Conservation (phyloP, 2,888 invertebrate genomes). For the Mallateleia sp. region DNA sequence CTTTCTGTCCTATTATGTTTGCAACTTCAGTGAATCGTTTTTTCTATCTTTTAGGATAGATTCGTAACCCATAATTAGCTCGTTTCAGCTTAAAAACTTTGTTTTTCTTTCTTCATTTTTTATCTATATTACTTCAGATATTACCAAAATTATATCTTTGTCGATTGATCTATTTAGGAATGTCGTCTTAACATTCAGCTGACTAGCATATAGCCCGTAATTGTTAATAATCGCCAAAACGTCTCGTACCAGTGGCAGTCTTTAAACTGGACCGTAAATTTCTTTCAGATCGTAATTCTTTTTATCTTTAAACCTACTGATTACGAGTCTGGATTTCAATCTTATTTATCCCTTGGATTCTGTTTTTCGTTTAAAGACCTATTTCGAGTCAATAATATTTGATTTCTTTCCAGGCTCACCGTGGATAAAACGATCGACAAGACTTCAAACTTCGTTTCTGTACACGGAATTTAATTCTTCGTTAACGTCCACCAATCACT, state of each 20-base stretch:
- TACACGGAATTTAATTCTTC: no score
- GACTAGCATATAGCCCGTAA: slow-evolving; percentile 15
- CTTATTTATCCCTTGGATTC: no score
- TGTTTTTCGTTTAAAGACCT: no score
- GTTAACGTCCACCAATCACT: no score
- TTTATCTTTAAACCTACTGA: slow-evolving; percentile 57
- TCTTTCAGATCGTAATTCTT: no score
- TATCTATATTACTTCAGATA: slow-evolving; percentile 11
- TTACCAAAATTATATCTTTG: slow-evolving; percentile 48
- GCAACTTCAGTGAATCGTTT: slow-evolving; percentile 67
- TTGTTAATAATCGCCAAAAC: slow-evolving; percentile 47
- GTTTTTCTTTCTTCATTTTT: neutral
- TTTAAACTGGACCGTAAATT: slow-evolving; percentile 54
- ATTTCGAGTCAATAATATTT: no score
- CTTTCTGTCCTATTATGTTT: slow-evolving; percentile 57
- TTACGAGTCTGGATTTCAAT: slow-evolving; percentile 55
- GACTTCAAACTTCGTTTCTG: no score
- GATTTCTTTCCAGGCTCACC: no score
- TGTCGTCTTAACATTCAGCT: slow-evolving; percentile 50
- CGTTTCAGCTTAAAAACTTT: slow-evolving; percentile 37
- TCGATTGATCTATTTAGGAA: slow-evolving; percentile 36
- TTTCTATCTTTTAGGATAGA: slow-evolving; percentile 64
- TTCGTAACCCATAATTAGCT: slow-evolving; percentile 34
- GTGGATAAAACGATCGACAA: no score
- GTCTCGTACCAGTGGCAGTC: slow-evolving; percentile 47